A percentile compares a stretch with the other conserved stretches of the same genome.
phyloP scores from a whole-genome alignment of 35 echinoderm and acorn worm species.

The Chiridota heheva region DNA sequence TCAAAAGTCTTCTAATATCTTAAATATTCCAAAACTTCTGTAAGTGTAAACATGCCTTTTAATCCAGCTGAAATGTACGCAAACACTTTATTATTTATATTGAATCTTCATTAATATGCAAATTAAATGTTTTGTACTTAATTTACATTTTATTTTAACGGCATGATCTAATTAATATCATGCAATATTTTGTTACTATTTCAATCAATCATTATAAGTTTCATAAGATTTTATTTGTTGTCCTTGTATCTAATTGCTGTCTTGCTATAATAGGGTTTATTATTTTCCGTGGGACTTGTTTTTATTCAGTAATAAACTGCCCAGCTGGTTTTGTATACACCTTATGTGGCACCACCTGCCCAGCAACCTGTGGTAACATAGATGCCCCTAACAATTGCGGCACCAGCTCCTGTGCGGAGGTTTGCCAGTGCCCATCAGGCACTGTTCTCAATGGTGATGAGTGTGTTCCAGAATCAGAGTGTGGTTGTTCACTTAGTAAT shows the following conservation, averaged over 20 bases:
- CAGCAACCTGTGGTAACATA: slow-evolving; percentile 35
- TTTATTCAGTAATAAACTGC: slow-evolving; percentile 46
- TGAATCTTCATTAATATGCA: no score
- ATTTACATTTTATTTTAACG: no score
- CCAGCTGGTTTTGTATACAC: slow-evolving; percentile 58
- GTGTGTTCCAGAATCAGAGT: slow-evolving; percentile 52
- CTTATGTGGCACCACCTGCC: slow-evolving; percentile 58
- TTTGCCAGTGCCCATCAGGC: slow-evolving; percentile 67
- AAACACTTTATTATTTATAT: no score
- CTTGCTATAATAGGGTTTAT: no score
- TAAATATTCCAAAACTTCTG: background rate
- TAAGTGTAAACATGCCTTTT: background rate
- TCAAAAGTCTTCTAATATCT: background rate
- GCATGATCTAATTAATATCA: no score
- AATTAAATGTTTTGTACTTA: no score
- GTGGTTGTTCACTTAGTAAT: slow-evolving; percentile 67
- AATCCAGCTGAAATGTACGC: no score
- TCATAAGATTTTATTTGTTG: no score
- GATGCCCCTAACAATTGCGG: slow-evolving; percentile 16
- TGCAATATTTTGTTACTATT: no score
- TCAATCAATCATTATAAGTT: no score
- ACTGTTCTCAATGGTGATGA: slow-evolving; percentile 53
- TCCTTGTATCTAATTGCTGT: no score
- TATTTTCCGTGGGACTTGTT: no score
- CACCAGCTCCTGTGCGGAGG: slow-evolving; percentile 42